A percentile compares a stretch with the other conserved stretches of the same genome.
Conservation (phyloP, 1,140 invertebrate genomes). For the Anoplophora glabripennis region DNA sequence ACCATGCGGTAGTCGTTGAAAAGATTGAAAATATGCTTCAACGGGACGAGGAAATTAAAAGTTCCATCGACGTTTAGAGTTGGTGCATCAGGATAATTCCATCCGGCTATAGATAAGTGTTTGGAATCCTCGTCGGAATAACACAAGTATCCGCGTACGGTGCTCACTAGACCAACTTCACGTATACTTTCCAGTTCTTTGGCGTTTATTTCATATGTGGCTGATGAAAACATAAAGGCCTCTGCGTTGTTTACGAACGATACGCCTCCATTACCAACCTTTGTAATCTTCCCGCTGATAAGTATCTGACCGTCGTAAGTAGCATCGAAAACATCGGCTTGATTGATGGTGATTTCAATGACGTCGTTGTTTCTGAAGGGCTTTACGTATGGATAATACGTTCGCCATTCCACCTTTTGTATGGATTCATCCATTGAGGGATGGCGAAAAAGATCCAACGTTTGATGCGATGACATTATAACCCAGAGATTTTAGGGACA, state of each 20-base stretch:
- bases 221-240: conserved; percentile 12
- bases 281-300: conserved; percentile 9
- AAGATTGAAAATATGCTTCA: conserved; percentile 11
- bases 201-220: conserved; percentile 3
- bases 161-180: conserved; percentile 9
- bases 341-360: conserved; percentile 18
- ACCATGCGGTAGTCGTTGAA: conserved; percentile 15
- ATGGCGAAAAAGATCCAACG: conserved; percentile 11
- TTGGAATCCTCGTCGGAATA: not conserved
- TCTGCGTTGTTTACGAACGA: conserved; percentile 2
- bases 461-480: not conserved
- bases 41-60: conserved; percentile 4
- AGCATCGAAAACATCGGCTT: conserved; percentile 7
- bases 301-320: conserved; percentile 5
- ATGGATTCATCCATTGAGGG: conserved; percentile 9
- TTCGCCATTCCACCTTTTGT: conserved; percentile 8
- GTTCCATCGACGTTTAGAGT: not conserved
- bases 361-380: conserved; percentile 16
- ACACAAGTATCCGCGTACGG: conserved; percentile 8
- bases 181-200: conserved; percentile 6
- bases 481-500: too few species aligned
- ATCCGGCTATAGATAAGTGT: conserved; percentile 11
- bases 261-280: conserved; percentile 1
- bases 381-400: conserved; percentile 14
- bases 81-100: conserved; percentile 1